Evolutionary conservation across 2,113 vertebrate genomes (phyloP).

Genomic region (Halcyon senegalensis): DNA sequence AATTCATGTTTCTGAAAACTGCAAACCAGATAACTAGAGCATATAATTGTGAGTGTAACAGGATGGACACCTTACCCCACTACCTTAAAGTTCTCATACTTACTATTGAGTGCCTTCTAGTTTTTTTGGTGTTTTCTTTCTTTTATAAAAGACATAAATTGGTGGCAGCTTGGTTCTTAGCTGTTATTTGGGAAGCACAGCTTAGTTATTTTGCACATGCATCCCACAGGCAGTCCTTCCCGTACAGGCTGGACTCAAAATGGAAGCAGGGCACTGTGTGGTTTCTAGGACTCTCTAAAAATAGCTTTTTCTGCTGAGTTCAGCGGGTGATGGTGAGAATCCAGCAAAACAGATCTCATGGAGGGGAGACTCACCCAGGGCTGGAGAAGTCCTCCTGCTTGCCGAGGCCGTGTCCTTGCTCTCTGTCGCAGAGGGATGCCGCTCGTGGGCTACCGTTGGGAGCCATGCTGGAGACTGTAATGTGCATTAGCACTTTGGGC

Average conservation of each 20-base stretch:
- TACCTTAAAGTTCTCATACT: not conserved
- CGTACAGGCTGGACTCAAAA: not conserved
- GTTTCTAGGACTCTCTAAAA: not conserved
- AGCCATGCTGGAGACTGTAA: not conserved
- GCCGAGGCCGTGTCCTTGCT: fast-evolving
- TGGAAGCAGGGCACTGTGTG: not conserved
- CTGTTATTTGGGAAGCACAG: not conserved
- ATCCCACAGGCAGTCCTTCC: not conserved
- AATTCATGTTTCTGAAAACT: not conserved
- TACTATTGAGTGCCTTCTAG: not conserved
- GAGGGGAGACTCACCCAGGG: not conserved
- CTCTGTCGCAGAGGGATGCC: not conserved
- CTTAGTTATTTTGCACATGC: not conserved
- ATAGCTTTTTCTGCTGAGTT: not conserved
- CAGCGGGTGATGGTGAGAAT: not conserved
- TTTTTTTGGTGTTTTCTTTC: not conserved
- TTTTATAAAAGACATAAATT: not conserved
- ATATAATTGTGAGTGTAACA: not conserved
- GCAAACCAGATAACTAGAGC: not conserved
- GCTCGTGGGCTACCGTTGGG: fast-evolving
- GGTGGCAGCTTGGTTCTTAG: no score
- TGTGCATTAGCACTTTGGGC: not conserved
- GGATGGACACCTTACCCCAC: not conserved
- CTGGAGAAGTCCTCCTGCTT: not conserved
- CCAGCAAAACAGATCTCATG: not conserved